Percentiles rank a stretch among this genome's conserved stretches.
These are phyloP conservation scores for Atractosteus spatula DNA, from an alignment of 2,113 vertebrate genomes.

Conservation along the genomic window DNA sequence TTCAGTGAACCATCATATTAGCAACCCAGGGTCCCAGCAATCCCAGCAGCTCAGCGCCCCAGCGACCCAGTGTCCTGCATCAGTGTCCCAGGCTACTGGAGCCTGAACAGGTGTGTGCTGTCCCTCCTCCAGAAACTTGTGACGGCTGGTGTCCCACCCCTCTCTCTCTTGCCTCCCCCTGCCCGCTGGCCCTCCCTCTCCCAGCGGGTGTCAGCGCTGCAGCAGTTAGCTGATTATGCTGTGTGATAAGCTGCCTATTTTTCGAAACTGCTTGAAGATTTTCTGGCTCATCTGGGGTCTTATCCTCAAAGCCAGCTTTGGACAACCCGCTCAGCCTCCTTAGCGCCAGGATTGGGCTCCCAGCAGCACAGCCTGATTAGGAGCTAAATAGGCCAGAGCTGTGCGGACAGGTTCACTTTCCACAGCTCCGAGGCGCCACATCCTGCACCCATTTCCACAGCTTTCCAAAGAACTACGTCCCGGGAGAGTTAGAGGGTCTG, in stretches of 20 bases:
- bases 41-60: no score
- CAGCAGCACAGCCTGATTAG: constrained; percentile 69
- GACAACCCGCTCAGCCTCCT: constrained; percentile 63
- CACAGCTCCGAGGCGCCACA: constrained; percentile 12
- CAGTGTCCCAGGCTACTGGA: no score
- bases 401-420: constrained; percentile 62
- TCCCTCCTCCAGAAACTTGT: no score
- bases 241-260: constrained; percentile 78
- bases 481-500: no score
- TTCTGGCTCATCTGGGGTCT: constrained; percentile 64
- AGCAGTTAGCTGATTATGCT: constrained; percentile 62
- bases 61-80: no score
- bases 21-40: no score
- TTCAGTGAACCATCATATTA: no score
- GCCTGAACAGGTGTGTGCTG: no score
- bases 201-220: constrained; percentile 38
- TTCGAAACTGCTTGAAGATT: constrained; percentile 70
- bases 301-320: constrained; percentile 60
- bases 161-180: constrained; percentile 40
- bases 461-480: no score
- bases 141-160: background rate
- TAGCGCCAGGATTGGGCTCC: constrained; percentile 66
- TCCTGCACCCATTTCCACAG: background rate
- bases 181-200: constrained; percentile 24
- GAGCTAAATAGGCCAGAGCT: constrained; percentile 54